phyloP scores from a whole-genome alignment of 2,113 vertebrate genomes.

The Bujurquina vittata region DNA sequence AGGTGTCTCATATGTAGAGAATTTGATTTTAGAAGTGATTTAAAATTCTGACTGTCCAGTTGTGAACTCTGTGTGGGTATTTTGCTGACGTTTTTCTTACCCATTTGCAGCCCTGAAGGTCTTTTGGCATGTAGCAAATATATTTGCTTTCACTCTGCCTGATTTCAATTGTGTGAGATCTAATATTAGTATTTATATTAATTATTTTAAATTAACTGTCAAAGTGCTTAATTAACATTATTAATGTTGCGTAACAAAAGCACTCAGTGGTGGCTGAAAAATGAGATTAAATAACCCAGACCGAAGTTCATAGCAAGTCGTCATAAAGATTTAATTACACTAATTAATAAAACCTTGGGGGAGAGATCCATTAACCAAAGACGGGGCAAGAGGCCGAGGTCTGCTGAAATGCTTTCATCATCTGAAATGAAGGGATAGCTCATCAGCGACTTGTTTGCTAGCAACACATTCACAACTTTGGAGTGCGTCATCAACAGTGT shows the following conservation, averaged over 20 bases:
- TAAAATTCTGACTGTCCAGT: constrained; percentile 51
- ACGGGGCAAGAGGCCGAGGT: neutral
- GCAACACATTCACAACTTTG: neutral
- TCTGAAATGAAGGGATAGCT: neutral
- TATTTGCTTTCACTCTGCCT: constrained; percentile 32
- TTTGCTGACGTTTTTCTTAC: constrained; percentile 9
- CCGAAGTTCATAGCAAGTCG: constrained; percentile 66
- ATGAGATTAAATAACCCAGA: constrained; percentile 71
- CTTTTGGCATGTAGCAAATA: constrained; percentile 9
- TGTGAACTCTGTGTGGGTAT: constrained; percentile 60
- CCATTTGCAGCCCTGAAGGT: neutral
- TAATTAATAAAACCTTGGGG: constrained; percentile 75
- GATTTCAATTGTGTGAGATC: constrained; percentile 65
- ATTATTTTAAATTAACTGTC: constrained; percentile 83
- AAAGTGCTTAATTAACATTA: constrained; percentile 81
- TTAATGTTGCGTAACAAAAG: constrained; percentile 77
- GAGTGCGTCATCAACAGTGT: neutral
- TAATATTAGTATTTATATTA: constrained; percentile 84
- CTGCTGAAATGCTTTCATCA: constrained; percentile 18
- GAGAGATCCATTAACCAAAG: constrained; percentile 58
- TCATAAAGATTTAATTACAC: constrained; percentile 78
- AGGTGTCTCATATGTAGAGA: constrained; percentile 32
- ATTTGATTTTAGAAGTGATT: constrained; percentile 51
- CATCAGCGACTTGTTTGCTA: neutral
- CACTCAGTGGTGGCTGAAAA: constrained; percentile 75